phyloP scores from a whole-genome alignment of 2,797 vertebrate genomes.

The Emys orbicularis region DNA sequence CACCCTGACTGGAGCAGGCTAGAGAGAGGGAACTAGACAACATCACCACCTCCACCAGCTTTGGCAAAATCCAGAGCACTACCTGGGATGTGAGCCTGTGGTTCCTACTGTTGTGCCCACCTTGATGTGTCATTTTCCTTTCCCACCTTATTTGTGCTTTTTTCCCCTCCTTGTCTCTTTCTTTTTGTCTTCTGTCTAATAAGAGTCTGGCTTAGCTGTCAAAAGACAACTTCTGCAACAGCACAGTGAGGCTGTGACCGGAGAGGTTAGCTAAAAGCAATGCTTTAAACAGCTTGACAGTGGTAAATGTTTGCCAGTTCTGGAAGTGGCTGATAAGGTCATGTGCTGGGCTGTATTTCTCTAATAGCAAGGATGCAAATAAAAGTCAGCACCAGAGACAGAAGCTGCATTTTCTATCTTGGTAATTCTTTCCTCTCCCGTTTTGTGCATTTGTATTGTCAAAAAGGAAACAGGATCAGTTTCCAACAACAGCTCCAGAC shows the following conservation, averaged over 20 bases:
- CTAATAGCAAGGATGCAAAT: background rate
- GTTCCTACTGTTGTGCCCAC: background rate
- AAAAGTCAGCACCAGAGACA: background rate
- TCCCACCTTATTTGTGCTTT: background rate
- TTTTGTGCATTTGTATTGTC: background rate
- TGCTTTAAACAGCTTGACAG: background rate
- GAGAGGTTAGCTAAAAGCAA: background rate
- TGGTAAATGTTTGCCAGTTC: background rate
- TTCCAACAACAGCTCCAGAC: background rate
- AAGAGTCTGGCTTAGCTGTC: background rate
- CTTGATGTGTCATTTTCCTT: background rate
- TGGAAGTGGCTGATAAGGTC: background rate
- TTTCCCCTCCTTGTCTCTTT: background rate
- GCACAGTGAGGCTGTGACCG: background rate
- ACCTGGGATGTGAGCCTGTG: background rate
- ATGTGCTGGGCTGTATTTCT: background rate
- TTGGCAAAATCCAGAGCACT: background rate
- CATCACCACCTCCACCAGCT: background rate
- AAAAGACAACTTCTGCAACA: background rate
- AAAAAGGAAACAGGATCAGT: background rate
- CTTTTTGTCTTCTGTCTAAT: background rate
- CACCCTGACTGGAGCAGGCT: background rate
- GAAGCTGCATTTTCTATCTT: background rate
- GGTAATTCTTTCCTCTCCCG: background rate
- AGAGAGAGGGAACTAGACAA: background rate